phyloP scores from a whole-genome alignment of 2,113 vertebrate species.

The Dipodomys merriami region DNA sequence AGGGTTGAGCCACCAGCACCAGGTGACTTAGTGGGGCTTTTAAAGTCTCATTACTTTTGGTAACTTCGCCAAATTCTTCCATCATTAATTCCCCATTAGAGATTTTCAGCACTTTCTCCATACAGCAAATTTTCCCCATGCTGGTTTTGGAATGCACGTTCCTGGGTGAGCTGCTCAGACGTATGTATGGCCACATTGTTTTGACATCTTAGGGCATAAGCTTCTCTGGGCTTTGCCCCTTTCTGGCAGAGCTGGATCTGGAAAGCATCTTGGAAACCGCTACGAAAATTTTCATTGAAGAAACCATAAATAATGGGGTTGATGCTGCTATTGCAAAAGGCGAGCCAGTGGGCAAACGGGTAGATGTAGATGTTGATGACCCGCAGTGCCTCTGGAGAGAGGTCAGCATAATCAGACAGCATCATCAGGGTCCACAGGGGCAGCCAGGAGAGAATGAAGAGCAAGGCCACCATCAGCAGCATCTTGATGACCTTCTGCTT shows the following conservation, averaged over 20 bases:
- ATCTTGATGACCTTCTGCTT: conserved; percentile 94
- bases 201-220: conserved; percentile 83
- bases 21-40: neutral
- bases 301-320: conserved; percentile 96
- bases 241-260: conserved; percentile 87
- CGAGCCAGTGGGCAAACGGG: conserved; percentile 95
- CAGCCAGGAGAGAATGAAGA: conserved; percentile 95
- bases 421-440: conserved; percentile 96
- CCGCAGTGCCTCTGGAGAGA: conserved; percentile 87
- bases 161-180: conserved; percentile 26
- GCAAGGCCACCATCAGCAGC: conserved; percentile 91
- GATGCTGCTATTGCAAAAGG: conserved; percentile 96
- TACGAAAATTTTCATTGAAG: conserved; percentile 94
- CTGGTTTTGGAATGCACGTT: neutral
- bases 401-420: conserved; percentile 92
- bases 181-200: conserved; percentile 86
- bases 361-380: conserved; percentile 95
- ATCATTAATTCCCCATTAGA: conserved; percentile 88
- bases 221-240: conserved; percentile 80
- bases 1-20: too few relatives aligned
- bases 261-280: conserved; percentile 91
- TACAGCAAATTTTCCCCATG: conserved; percentile 4
- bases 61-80: conserved; percentile 87
- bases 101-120: conserved; percentile 77
- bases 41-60: conserved; percentile 81